Base-by-base conservation (phyloP, 1,140 invertebrate genomes). In the Diplogasteroides magnus region DNA sequence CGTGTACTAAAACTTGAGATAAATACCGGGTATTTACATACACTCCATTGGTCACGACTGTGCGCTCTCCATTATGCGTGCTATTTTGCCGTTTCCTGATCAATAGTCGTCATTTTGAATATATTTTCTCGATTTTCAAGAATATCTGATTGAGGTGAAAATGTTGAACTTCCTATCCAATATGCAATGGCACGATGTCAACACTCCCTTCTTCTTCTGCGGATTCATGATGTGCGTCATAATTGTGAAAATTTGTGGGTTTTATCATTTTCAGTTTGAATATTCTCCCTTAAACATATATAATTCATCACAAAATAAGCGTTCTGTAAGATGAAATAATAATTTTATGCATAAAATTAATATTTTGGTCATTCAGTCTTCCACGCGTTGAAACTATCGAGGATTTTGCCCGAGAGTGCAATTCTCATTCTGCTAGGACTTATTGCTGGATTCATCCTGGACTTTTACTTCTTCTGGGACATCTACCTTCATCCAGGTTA, bases 401-500 rank as follows among this genome's bases (percentile, higher is more conserved):
- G 71, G 13, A 60, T 78, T 37, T 78, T 78, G 25, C 78, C 78
- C 1, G 78, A 80, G 61, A 79, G 77, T 29, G 78, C 78, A 2
- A 55, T 80, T 59, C 68, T 80, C 6, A 75, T 80, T 31, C 72
- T 81, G 2, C 48, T 78, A n/a, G 78, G 78, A 2, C 69, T 79
- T 19, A 29, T 72, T 64, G 81, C 81, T 61, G 78, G 78, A 31
- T 72, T 67, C 29, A 37, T 80, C 56, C 58, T 78, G 27, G 72
- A 78, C 57, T 57, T 73, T 55, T 60, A 79, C 27, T 80, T 72
- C 66, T 66, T 73, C 14, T 64, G 77, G 2, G 71, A 78, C 57
- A 74, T 78, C n/a, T 78, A 76, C 61, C 74, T 78, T 32, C 77
- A 78, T 74, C 77, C 77, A 59, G 77, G 77, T 78, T 58, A 26